Evolutionary conservation across 2,888 invertebrate genomes (phyloP), one percentile per base, ranked within the genome.

Genomic region (Prosopocoilus inquinatus): DNA sequence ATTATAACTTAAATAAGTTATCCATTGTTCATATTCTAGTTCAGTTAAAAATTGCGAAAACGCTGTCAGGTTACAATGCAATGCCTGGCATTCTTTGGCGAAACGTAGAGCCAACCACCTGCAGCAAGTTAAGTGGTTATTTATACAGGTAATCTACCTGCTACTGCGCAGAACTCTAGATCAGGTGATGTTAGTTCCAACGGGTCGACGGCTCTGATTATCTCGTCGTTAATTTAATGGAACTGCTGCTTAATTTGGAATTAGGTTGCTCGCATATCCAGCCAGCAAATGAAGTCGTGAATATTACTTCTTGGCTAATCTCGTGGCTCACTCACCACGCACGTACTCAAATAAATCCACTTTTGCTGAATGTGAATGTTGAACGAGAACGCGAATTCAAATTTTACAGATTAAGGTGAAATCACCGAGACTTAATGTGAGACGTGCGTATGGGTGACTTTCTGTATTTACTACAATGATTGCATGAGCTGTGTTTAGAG

Each of bases 141-240:
- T 41, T 41, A 15, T 16, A 41, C 41, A 41, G 41, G 41, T 15
- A 41, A 41, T 41, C 41, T 41, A 41, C 41, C 12, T 41, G 41
- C 41, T 15, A 41, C 41, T 13, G 41, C 16, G 41, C 41, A 41
- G 41, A 41, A 41, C 16, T 41, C 16, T 41, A 41, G 41, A 41
- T 41, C 13, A 41, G 41, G 15, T 13, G 41, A 41, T 16, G 9
- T 16, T 41, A 13, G 41, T 15, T 16, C 15, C 15, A 41, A 41
- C 16, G 12, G 16, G 15, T 41, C 16, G 41, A 41, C 41, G 49
- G 35, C 56, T 51, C 59, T 59, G 61, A 61, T 63, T 63, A 59
- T 54, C 63, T 61, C 54, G 58, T 61, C 52, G 58, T 56, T 57
- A 56, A 58, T 58, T 61, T 59, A 63, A 63, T 58, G 59, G 56